phyloP scores from a whole-genome alignment of 2,888 invertebrate species.

The Oxystoma pomonae region DNA sequence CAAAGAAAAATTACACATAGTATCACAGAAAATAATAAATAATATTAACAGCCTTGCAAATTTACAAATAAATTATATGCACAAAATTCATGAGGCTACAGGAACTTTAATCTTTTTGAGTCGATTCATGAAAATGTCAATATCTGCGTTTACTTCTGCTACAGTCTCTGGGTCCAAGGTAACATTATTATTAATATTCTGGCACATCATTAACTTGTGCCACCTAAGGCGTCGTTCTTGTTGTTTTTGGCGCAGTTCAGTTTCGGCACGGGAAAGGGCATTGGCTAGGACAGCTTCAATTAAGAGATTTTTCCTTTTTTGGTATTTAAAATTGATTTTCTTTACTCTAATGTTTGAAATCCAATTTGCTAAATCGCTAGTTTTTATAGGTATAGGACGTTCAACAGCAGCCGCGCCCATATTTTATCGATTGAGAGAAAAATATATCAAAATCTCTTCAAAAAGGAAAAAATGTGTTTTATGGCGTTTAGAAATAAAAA shows the following conservation, averaged over 20 bases:
- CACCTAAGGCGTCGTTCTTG: constrained; percentile 59
- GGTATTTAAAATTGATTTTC: constrained; percentile 55
- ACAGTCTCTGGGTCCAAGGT: constrained; percentile 36
- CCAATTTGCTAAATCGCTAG: constrained; percentile 58
- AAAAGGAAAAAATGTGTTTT: constrained; percentile 21
- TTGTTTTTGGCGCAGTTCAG: constrained; percentile 59
- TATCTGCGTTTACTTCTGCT: constrained; percentile 56
- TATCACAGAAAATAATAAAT: constrained; percentile 40
- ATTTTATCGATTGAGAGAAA: constrained; percentile 8
- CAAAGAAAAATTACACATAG: constrained; percentile 46
- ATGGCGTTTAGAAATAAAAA: constrained; percentile 23
- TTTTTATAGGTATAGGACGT: constrained; percentile 43
- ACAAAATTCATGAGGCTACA: constrained; percentile 43
- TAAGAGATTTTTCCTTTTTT: constrained; percentile 58
- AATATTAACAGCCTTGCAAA: constrained; percentile 28
- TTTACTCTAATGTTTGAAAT: constrained; percentile 61
- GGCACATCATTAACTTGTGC: constrained; percentile 37
- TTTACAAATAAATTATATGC: constrained; percentile 18
- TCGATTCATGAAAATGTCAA: constrained; percentile 64
- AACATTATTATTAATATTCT: constrained; percentile 12
- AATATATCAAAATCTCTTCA: constrained; percentile 30
- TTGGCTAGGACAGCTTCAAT: constrained; percentile 61
- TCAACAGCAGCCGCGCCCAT: constrained; percentile 5
- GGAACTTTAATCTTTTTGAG: constrained; percentile 55
- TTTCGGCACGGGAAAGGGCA: constrained; percentile 57